phyloP scores from a whole-genome alignment of 2,888 invertebrate species.

The Diarsia rubi region DNA sequence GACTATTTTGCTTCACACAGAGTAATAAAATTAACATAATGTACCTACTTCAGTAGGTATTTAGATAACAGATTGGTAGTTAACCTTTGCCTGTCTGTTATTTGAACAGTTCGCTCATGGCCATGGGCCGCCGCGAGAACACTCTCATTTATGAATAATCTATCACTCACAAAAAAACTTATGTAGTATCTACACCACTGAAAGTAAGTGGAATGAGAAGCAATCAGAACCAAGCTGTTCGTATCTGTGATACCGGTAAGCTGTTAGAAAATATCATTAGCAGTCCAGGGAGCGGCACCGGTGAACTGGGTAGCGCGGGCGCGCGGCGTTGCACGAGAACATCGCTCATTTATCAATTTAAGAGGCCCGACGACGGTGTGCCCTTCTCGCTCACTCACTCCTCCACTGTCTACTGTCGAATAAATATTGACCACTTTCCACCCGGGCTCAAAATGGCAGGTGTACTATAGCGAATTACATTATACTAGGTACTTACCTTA shows the following conservation, averaged over 20 bases:
- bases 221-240: conserved; percentile 1
- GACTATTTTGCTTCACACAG: background rate
- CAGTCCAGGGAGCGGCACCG: background rate
- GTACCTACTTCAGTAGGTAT: background rate
- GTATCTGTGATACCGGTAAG: conserved; percentile 20
- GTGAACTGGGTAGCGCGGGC: background rate
- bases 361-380: background rate
- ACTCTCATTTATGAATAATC: background rate
- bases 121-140: background rate
- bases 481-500: too few species aligned
- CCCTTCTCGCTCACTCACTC: background rate
- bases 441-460: too few species aligned
- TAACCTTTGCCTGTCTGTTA: conserved; percentile 21
- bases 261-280: background rate
- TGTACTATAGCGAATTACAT: too few species aligned
- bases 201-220: background rate
- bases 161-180: background rate
- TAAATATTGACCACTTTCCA: background rate
- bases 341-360: background rate
- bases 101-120: conserved; percentile 3
- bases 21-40: background rate
- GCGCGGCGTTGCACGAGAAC: background rate
- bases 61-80: conserved; percentile 21
- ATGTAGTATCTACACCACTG: background rate
- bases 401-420: background rate